Evolutionary conservation across 1,140 invertebrate species (phyloP).

Genomic region (Coenobita brevimanus): DNA sequence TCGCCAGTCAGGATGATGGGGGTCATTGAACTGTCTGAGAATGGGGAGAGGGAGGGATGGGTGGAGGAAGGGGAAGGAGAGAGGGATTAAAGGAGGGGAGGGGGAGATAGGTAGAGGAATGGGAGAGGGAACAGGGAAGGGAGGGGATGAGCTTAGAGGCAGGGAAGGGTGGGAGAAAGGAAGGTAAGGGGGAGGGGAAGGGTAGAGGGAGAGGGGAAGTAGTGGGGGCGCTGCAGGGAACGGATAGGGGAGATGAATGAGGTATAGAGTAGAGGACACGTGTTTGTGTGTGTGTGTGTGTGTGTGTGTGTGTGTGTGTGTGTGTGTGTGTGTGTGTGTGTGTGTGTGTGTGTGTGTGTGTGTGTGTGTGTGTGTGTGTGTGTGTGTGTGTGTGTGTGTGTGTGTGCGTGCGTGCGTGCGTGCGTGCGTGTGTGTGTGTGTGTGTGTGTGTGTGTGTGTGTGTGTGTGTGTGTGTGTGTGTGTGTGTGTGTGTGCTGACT

Average conservation of each 20-base stretch:
- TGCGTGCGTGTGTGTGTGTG: background rate
- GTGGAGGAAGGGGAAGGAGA: too few species aligned
- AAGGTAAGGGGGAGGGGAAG: too few species aligned
- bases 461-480: background rate
- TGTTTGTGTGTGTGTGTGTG: background rate
- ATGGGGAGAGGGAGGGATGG: background rate
- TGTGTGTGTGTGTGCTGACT: background rate
- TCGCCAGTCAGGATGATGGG: background rate
- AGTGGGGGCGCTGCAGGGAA: too few species aligned
- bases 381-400: background rate
- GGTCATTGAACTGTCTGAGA: background rate
- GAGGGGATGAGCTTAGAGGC: too few species aligned
- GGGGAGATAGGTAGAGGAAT: too few species aligned
- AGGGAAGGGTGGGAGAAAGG: too few species aligned
- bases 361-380: background rate
- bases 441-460: background rate
- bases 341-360: background rate
- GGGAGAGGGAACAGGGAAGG: too few species aligned
- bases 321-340: conserved; percentile 18
- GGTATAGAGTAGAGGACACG: background rate
- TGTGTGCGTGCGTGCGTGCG: background rate
- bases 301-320: conserved; percentile 28
- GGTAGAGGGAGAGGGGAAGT: too few species aligned
- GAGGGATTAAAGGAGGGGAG: background rate
- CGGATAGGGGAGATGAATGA: too few species aligned